Base-by-base conservation (phyloP, 64 coral and sea anemone genomes). In the Stichodactyla mertensii region DNA sequence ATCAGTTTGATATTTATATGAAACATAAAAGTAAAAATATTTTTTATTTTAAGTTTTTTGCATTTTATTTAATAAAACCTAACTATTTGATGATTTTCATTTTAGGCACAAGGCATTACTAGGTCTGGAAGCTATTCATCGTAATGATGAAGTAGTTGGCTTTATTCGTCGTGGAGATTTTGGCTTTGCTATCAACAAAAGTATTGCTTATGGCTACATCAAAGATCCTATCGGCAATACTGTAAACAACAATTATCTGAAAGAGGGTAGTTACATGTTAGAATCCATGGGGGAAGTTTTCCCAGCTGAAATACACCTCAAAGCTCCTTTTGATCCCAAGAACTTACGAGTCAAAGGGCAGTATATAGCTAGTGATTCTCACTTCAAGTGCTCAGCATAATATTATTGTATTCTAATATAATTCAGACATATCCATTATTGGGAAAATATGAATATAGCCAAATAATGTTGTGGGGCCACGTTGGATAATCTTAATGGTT, bases 71-170 rank as follows among this genome's bases (percentile, higher is more conserved):
- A 58, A 11, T 58, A 9, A 58, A 15, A 58, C 56, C 14, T 15
- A 31, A 31, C 28, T 31, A 58, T 11, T 58, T 58, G 1, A 15
- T 58, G 56, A 4, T 77, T 19, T 88, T 85, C 6, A 79, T 87
- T 92, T 54, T 71, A 99, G 96, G 51, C 96, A 91, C 55, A 99
- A 95, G 86, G 93, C 96, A 59, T 77, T 99, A 11, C 88, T 95
- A 28, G 96, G 96, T 20, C 89, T 95, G 45, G 96, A 99, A 92
- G 96, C 90, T 56, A 95, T 99, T n/a, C 89, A 88, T 83, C 88
- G 96, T 14, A 87, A 95, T 87, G 70, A 83, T 9, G 70, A 92
- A 51, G 87, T 94, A 3, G 87, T 94, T 51, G 96, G 96, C 18
- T 99, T 95, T 36, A 87, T 99, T 27, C 91, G 96, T 6, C 88